phyloP scores from a whole-genome alignment of 2,113 vertebrate species.

The Melanostigma gelatinosum region DNA sequence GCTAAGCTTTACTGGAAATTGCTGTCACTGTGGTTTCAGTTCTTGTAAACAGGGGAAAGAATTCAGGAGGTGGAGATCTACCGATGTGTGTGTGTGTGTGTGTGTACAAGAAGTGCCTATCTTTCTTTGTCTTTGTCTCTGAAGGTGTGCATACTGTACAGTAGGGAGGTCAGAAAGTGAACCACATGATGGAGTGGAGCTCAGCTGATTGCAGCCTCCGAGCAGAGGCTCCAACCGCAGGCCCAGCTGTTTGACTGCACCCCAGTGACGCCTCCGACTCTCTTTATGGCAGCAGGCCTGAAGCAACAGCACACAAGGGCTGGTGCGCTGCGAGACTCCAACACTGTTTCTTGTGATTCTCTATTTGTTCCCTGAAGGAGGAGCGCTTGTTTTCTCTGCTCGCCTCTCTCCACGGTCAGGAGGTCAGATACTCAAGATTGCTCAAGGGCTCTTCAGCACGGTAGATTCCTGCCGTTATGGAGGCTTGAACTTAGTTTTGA shows the following conservation, averaged over 20 bases:
- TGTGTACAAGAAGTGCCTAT: neutral
- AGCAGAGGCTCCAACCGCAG: conserved; percentile 46
- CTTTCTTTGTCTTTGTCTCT: neutral
- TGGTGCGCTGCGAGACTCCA: neutral
- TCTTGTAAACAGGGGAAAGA: conserved; percentile 2
- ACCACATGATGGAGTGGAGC: conserved; percentile 34
- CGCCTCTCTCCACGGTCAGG: neutral
- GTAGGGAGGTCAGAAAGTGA: conserved; percentile 46
- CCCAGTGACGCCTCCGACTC: conserved; percentile 40
- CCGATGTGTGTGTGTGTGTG: no score
- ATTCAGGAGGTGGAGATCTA: conserved; percentile 1
- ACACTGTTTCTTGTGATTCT: conserved; percentile 13
- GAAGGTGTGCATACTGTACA: neutral
- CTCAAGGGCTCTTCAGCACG: conserved; percentile 5
- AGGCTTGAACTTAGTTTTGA: conserved; percentile 9
- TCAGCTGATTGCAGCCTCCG: conserved; percentile 65
- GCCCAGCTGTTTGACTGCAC: conserved; percentile 64
- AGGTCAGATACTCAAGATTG: conserved; percentile 39
- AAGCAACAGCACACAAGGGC: conserved; percentile 56
- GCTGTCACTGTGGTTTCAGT: conserved; percentile 22
- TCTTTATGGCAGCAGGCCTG: conserved; percentile 51
- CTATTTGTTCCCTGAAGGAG: conserved; percentile 51
- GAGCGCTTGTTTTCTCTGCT: conserved; percentile 25
- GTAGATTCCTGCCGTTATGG: conserved; percentile 9
- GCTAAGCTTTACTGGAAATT: neutral